These are phyloP conservation scores for Halcyon malimbica DNA, from an alignment of 2,113 vertebrate genomes.

Conservation along the genomic window DNA sequence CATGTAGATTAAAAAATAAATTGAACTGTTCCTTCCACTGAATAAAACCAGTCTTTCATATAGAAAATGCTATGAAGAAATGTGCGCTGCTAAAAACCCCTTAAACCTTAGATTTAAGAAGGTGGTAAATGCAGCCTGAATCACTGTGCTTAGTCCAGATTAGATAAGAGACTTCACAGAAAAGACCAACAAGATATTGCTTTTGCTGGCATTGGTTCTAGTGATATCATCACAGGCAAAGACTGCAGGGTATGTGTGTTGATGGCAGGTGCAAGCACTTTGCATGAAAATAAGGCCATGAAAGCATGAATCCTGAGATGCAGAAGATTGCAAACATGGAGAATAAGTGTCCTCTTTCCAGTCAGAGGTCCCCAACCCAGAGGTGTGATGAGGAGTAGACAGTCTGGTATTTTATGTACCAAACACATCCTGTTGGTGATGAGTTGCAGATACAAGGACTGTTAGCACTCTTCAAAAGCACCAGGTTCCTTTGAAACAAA, in stretches of 20 bases:
- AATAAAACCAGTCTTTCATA: not conserved
- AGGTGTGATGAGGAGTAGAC: not conserved
- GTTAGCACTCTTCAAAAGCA: not conserved
- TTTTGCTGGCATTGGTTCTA: not conserved
- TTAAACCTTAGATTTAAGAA: not conserved
- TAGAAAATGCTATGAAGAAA: not conserved
- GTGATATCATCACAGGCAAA: not conserved
- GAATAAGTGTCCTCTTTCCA: not conserved
- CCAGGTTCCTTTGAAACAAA: not conserved
- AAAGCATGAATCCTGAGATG: not conserved
- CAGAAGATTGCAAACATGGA: not conserved
- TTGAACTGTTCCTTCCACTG: not conserved
- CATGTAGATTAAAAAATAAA: constrained; percentile 16
- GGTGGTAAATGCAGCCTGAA: not conserved
- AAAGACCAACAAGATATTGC: not conserved
- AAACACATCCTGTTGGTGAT: not conserved
- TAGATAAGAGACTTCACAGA: not conserved
- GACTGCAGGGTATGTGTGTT: not conserved
- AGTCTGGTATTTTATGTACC: not conserved
- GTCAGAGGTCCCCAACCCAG: not conserved
- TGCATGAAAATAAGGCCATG: not conserved
- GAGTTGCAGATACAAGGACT: not conserved
- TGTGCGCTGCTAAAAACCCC: not conserved
- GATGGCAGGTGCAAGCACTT: not conserved
- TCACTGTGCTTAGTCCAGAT: not conserved